phyloP scores from a whole-genome alignment of 2,113 vertebrate species.

The Glaucomys volans region DNA sequence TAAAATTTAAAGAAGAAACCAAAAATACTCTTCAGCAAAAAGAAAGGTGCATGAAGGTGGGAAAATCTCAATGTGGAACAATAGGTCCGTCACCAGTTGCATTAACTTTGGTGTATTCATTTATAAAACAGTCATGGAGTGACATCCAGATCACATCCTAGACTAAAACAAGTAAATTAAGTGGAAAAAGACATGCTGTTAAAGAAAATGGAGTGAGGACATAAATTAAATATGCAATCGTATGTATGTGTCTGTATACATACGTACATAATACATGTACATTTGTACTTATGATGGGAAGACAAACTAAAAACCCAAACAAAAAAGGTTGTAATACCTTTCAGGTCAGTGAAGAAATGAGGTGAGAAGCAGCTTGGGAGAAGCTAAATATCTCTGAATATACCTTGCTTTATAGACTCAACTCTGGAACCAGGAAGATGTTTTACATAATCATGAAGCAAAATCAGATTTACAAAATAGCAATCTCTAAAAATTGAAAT shows the following conservation, averaged over 20 bases:
- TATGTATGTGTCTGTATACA: too few species aligned
- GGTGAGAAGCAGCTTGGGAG: background rate
- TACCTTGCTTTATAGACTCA: background rate
- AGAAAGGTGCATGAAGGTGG: background rate
- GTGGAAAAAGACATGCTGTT: background rate
- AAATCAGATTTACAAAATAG: slow-evolving; percentile 41
- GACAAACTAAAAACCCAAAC: background rate
- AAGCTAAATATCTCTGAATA: background rate
- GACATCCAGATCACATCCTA: background rate
- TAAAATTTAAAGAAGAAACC: slow-evolving; percentile 53
- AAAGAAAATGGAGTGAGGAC: background rate
- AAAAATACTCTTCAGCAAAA: background rate
- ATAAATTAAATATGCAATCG: background rate
- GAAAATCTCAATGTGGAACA: background rate
- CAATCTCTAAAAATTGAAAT: slow-evolving; percentile 30
- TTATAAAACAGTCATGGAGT: too few species aligned
- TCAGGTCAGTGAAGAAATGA: background rate
- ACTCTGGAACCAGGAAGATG: background rate
- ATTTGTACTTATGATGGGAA: background rate
- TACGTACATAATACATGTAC: background rate
- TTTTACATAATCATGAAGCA: background rate
- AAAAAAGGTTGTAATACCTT: background rate
- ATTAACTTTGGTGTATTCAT: background rate
- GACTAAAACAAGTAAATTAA: background rate
- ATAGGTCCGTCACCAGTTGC: background rate